Conservation (phyloP, 1,140 invertebrate species). For the Pseudomyrmex cubaensis region DNA sequence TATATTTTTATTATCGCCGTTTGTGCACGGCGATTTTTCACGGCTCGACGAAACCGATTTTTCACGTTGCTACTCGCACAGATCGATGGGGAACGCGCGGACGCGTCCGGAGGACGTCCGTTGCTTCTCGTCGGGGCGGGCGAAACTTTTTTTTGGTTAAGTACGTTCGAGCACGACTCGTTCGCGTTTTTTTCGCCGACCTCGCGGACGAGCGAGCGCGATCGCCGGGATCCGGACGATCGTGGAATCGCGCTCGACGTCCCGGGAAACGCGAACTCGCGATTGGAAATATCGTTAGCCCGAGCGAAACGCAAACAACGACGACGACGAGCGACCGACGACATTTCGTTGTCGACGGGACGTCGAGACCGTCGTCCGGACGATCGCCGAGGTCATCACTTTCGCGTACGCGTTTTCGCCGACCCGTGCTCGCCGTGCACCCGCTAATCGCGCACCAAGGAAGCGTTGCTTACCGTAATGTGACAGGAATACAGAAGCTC, state of each 20-base stretch:
- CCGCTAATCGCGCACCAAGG: neutral
- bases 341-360: neutral
- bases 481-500: slow-evolving; percentile 84
- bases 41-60: neutral
- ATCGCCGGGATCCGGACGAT: neutral
- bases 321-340: neutral
- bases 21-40: neutral
- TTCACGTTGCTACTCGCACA: neutral
- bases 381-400: too few species aligned
- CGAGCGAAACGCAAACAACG: neutral
- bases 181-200: neutral
- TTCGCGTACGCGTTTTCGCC: neutral
- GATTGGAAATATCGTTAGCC: too few species aligned
- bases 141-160: slow-evolving; percentile 69
- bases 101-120: neutral
- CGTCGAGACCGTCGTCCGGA: too few species aligned
- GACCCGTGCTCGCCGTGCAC: too few species aligned
- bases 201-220: neutral
- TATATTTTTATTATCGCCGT: too few species aligned
- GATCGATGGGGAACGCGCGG: neutral
- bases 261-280: neutral
- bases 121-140: neutral
- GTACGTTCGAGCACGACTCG: slow-evolving; percentile 9
- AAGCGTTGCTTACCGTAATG: slow-evolving; percentile 82
- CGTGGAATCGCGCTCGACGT: neutral